A percentile compares a stretch with the other conserved stretches of the same genome.
phyloP scores from a whole-genome alignment of 37 sponge, comb jelly and placozoan genomes.

The Cliona cf. orientalis region DNA sequence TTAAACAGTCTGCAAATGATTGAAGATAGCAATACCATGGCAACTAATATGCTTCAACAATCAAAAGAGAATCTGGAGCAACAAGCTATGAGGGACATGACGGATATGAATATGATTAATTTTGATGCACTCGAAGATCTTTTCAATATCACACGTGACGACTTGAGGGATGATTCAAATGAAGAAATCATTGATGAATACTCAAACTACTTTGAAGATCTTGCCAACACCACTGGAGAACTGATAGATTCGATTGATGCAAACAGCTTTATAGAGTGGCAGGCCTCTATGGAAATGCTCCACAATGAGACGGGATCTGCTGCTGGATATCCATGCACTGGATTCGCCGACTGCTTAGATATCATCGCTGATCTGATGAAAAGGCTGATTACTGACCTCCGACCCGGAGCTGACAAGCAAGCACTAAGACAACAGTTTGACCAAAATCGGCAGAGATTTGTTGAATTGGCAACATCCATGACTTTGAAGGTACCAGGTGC shows the following conservation, averaged over 20 bases:
- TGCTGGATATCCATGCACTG: slow-evolving; percentile 7
- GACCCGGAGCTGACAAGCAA: neutral
- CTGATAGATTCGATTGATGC: neutral
- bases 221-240: neutral
- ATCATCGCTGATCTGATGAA: neutral
- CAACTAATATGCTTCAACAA: no score
- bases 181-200: neutral
- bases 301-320: neutral
- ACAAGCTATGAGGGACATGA: no score
- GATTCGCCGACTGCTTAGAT: slow-evolving; percentile 38
- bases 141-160: no score
- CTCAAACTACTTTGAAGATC: neutral
- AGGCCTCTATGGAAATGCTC: slow-evolving; percentile 20
- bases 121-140: no score
- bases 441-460: neutral
- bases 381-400: neutral
- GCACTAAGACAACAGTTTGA: neutral
- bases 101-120: no score
- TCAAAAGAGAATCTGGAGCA: no score
- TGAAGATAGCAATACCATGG: no score
- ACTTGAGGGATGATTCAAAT: no score
- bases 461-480: slow-evolving; percentile 6
- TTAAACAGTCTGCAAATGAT: no score
- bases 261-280: slow-evolving; percentile 14
- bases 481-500: slow-evolving; percentile 12